Conservation (phyloP, 2,888 invertebrate species). For the Bruchidius siliquastri region DNA sequence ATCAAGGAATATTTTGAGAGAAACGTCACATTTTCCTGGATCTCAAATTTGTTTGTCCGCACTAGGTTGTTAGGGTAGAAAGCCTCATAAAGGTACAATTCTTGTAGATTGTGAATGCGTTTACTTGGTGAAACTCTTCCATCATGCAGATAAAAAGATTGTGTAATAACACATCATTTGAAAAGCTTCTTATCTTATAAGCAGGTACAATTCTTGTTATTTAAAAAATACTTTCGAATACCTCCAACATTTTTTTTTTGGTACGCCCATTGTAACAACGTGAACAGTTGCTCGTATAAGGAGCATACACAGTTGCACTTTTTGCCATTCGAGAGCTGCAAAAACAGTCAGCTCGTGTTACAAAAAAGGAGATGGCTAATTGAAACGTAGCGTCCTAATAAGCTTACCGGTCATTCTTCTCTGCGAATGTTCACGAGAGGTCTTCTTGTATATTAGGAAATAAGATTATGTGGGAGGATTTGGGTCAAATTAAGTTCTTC, state of each 20-base stretch:
- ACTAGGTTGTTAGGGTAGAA: no score
- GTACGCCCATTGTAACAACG: neutral
- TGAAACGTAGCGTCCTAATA: neutral
- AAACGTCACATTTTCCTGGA: no score
- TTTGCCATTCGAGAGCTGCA: constrained; percentile 14
- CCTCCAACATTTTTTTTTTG: neutral
- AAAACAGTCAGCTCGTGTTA: neutral
- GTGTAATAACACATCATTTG: no score
- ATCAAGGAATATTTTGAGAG: no score
- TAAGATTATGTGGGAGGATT: neutral
- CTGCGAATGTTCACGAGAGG: neutral
- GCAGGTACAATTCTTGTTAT: no score
- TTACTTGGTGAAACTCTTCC: no score
- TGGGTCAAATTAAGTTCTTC: neutral
- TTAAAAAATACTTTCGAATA: no score
- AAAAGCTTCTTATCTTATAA: no score
- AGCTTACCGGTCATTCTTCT: neutral
- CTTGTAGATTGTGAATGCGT: no score
- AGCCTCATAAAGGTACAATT: no score
- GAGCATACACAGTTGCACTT: constrained; percentile 22
- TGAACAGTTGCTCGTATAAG: neutral
- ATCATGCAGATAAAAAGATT: no score
- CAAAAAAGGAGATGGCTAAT: neutral
- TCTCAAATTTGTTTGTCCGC: no score
- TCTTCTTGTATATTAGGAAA: neutral